phyloP scores from a whole-genome alignment of 37 sponge, comb jelly and placozoan genomes.

The Cladorhizidae sp. region DNA sequence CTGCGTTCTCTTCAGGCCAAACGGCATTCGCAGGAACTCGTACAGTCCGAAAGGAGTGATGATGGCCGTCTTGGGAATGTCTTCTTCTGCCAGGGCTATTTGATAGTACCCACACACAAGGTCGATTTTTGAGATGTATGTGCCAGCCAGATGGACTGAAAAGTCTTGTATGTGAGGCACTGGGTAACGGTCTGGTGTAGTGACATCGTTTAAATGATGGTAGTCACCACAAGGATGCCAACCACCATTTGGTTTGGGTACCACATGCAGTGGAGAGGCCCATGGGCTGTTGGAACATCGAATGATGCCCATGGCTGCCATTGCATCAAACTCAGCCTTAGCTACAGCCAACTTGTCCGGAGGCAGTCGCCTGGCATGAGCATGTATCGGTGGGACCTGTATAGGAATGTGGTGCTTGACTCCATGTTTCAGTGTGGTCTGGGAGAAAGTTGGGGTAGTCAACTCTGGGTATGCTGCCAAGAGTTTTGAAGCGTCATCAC shows the following conservation, averaged over 20 bases:
- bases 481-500: too few species aligned
- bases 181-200: slow-evolving; percentile 51
- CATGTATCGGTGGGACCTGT: slow-evolving; percentile 39
- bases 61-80: slow-evolving; percentile 32
- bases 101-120: slow-evolving; percentile 14
- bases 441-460: too few species aligned
- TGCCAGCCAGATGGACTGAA: background rate
- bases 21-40: slow-evolving; percentile 28
- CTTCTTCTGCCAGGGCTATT: slow-evolving; percentile 22
- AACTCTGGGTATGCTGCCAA: too few species aligned
- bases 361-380: slow-evolving; percentile 23
- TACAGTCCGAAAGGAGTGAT: background rate
- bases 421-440: slow-evolving; percentile 7
- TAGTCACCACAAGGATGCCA: slow-evolving; percentile 72
- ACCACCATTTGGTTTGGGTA: slow-evolving; percentile 43
- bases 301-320: slow-evolving; percentile 38
- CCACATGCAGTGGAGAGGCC: slow-evolving; percentile 58
- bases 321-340: slow-evolving; percentile 31
- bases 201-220: slow-evolving; percentile 43
- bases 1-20: slow-evolving; percentile 39
- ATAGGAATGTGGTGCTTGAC: slow-evolving; percentile 46
- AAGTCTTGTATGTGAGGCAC: slow-evolving; percentile 67
- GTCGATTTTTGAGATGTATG: slow-evolving; percentile 17
- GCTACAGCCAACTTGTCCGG: slow-evolving; percentile 28
- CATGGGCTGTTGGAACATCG: slow-evolving; percentile 41